These are phyloP conservation scores for Dicrostonyx torquatus DNA, from an alignment of 2,797 vertebrate genomes.

Conservation along the genomic window DNA sequence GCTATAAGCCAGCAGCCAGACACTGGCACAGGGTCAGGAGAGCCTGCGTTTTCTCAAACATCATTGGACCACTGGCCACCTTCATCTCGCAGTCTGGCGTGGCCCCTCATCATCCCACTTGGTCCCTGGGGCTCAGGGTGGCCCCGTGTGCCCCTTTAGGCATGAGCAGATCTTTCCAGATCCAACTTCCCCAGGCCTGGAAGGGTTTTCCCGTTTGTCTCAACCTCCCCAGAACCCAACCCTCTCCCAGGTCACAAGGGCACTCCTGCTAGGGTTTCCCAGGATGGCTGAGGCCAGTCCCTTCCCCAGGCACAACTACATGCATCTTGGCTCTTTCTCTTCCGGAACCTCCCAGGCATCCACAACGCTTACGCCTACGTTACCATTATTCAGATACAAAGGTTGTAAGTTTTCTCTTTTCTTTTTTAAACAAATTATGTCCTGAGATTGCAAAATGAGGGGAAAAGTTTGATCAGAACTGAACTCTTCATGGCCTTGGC, in stretches of 20 bases:
- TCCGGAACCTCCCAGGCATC: neutral
- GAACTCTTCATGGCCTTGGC: neutral
- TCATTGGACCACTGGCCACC: neutral
- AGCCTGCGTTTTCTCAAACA: neutral
- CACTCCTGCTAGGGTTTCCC: neutral
- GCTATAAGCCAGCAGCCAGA: neutral
- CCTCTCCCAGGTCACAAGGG: neutral
- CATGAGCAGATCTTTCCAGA: neutral
- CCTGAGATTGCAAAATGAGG: constrained; percentile 41
- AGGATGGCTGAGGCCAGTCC: neutral
- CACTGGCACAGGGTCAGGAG: neutral
- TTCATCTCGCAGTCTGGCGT: accelerated
- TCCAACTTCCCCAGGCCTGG: neutral
- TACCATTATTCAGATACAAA: neutral
- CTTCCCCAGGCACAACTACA: neutral
- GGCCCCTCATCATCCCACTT: neutral
- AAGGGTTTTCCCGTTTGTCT: neutral
- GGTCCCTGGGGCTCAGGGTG: neutral
- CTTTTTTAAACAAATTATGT: neutral
- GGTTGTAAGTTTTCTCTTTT: neutral
- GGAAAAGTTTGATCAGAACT: neutral
- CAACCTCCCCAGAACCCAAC: neutral
- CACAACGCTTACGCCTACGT: neutral
- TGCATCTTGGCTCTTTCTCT: neutral
- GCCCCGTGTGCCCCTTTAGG: accelerated